phyloP scores from a whole-genome alignment of 2,888 invertebrate species.

The Ormyrus rosae region DNA sequence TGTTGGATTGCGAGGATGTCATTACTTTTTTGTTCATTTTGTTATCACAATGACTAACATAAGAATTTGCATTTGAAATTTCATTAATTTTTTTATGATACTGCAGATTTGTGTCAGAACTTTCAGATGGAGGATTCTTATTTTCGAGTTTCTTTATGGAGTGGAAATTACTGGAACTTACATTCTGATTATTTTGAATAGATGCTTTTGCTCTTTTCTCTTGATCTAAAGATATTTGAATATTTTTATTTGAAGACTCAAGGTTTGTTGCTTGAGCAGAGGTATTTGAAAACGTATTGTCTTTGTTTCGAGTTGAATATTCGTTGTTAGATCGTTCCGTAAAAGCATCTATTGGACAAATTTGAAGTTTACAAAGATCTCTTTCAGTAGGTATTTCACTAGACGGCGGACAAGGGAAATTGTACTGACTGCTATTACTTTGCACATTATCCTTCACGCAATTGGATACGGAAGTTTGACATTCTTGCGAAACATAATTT shows the following conservation, averaged over 20 bases:
- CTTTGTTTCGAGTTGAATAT: slow-evolving; percentile 54
- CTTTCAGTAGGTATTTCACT: slow-evolving; percentile 49
- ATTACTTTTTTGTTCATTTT: slow-evolving; percentile 62
- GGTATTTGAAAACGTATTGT: slow-evolving; percentile 24
- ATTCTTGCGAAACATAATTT: slow-evolving; percentile 55
- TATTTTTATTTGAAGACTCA: slow-evolving; percentile 52
- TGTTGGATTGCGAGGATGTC: slow-evolving; percentile 42
- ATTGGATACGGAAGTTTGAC: slow-evolving; percentile 53
- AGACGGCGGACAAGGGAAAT: slow-evolving; percentile 41
- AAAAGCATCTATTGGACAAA: slow-evolving; percentile 59
- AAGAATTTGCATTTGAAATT: slow-evolving; percentile 57
- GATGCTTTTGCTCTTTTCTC: slow-evolving; percentile 54
- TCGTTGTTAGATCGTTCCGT: slow-evolving; percentile 57
- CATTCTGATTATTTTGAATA: slow-evolving; percentile 38
- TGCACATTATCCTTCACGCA: slow-evolving; percentile 48
- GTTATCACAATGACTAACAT: slow-evolving; percentile 64
- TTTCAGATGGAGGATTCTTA: slow-evolving; percentile 42
- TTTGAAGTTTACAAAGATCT: slow-evolving; percentile 56
- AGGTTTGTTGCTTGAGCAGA: slow-evolving; percentile 31
- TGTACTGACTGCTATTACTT: slow-evolving; percentile 44
- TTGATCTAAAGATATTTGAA: slow-evolving; percentile 53
- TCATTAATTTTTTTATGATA: slow-evolving; percentile 66
- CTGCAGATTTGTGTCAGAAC: slow-evolving; percentile 57
- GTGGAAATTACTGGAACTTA: slow-evolving; percentile 48
- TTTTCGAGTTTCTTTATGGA: slow-evolving; percentile 58